Evolutionary conservation across 35 echinoderm and acorn worm genomes (phyloP), one percentile per base, ranked within the genome.

Genomic region (Lytechinus pictus): DNA sequence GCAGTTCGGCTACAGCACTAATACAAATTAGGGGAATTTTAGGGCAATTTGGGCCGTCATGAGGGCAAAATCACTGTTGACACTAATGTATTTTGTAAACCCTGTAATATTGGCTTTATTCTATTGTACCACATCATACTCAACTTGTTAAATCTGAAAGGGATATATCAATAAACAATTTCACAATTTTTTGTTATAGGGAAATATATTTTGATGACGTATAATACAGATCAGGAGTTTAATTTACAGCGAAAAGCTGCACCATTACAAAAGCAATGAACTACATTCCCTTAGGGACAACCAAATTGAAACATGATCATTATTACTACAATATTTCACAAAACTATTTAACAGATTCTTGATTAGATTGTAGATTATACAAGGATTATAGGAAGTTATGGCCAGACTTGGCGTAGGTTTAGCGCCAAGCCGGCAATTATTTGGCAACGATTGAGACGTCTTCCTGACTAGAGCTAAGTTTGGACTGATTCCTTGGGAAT

Each of bases 361-460:
- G 66, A 79, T 79, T 24, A 79, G 66, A 79, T 79, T n/a, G 66
- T 79, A 24, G 66, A 79, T 79, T 79, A 24, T 24, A 58, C 14
- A 79, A 60, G 66, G 5, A 24, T 79, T 79, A 58, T 79, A 79
- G 66, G 66, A 79, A 79, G 66, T 79, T 16, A 79, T 79, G 16
- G 16, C 33, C 66, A 79, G 66, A 79, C 66, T 79, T 79, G 66
- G 66, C 21, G 8, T 58, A 79, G 19, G 66, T 79, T 14, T 79
- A 79, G 66, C 66, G 66, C 66, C 66, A 79, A 16, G 66, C 19
- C 66, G 66, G 21, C 16, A 79, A 79, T 24, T 3, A 24, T 24
- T 79, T 79, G 66, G 66, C 66, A 79, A 79, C 19, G 66, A 79
- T 79, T 79, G 66, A 79, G 66, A 79, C 66, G 66, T 79, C 66